A percentile compares a stretch with the other conserved stretches of the same genome.
phyloP scores from a whole-genome alignment of 2,797 vertebrate species.

The Gadopsis marmoratus region DNA sequence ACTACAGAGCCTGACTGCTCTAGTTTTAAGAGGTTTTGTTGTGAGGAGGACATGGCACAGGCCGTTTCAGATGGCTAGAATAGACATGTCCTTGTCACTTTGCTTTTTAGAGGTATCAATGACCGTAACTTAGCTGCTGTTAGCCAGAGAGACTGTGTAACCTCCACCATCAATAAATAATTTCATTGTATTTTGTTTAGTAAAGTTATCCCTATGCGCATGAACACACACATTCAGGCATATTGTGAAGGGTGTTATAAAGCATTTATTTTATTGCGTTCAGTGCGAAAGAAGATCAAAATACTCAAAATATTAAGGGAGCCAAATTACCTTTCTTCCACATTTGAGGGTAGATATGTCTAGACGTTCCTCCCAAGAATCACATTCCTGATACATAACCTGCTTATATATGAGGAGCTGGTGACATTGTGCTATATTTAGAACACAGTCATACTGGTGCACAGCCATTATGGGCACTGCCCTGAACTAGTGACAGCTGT shows the following conservation, averaged over 20 bases:
- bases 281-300: background rate
- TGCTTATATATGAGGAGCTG: slow-evolving; percentile 33
- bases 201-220: background rate
- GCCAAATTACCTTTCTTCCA: background rate
- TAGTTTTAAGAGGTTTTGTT: slow-evolving; percentile 30
- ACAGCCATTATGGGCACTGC: slow-evolving; percentile 58
- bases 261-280: background rate
- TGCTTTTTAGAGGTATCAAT: slow-evolving; percentile 42
- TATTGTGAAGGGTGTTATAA: background rate
- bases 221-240: background rate
- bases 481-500: slow-evolving; percentile 66
- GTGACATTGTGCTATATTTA: slow-evolving; percentile 63
- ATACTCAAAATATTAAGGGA: background rate
- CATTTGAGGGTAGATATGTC: background rate
- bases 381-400: slow-evolving; percentile 21
- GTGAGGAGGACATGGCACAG: slow-evolving; percentile 34
- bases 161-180: slow-evolving; percentile 30
- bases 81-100: slow-evolving; percentile 54
- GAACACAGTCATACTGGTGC: slow-evolving; percentile 59
- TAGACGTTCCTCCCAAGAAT: slow-evolving; percentile 12
- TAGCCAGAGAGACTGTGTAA: slow-evolving; percentile 31
- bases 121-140: slow-evolving; percentile 44
- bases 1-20: slow-evolving; percentile 15
- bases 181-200: slow-evolving; percentile 8
- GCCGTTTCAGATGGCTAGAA: slow-evolving; percentile 36